Conservation (phyloP, 64 coral and sea anemone genomes). For the Pocillopora damicornis region DNA sequence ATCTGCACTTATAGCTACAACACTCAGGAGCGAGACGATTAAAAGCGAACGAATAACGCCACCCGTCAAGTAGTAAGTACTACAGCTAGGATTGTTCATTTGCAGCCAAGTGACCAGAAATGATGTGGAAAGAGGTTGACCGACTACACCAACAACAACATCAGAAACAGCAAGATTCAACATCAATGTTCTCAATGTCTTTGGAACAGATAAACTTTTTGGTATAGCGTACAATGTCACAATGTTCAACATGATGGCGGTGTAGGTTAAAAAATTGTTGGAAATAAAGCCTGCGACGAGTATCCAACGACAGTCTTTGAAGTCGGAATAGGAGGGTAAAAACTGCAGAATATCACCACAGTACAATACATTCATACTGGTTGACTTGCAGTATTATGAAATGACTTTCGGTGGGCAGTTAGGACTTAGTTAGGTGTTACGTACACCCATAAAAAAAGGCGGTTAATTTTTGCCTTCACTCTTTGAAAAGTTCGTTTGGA, state of each 20-base stretch:
- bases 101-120: background rate
- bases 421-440: too few relatives aligned
- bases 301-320: too few relatives aligned
- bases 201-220: background rate
- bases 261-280: background rate
- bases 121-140: background rate
- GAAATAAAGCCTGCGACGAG: background rate
- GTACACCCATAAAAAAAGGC: too few relatives aligned
- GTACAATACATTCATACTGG: too few relatives aligned
- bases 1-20: background rate
- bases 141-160: background rate
- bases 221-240: background rate
- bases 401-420: too few relatives aligned
- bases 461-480: too few relatives aligned
- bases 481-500: too few relatives aligned
- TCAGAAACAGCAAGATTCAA: background rate
- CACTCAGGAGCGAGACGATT: background rate
- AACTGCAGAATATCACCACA: background rate
- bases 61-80: too few relatives aligned
- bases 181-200: background rate
- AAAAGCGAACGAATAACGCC: background rate
- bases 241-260: background rate
- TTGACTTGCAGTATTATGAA: background rate
- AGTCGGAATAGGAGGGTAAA: background rate
- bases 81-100: background rate